A percentile compares a stretch with the other conserved stretches of the same genome.
phyloP scores from a whole-genome alignment of 2,113 vertebrate species.

The Salminus brasiliensis region DNA sequence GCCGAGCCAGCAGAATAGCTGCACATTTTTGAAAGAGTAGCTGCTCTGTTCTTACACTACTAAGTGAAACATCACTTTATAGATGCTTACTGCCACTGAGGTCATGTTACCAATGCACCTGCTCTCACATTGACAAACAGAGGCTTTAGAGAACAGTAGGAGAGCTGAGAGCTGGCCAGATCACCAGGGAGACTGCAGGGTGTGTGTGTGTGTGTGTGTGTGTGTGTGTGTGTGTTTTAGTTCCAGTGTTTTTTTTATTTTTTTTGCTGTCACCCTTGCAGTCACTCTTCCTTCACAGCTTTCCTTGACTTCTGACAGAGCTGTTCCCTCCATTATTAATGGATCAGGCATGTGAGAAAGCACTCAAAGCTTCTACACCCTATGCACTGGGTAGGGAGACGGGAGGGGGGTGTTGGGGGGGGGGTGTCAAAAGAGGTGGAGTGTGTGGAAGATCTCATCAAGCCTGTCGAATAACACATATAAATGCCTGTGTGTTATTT shows the following conservation, averaged over 20 bases:
- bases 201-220: neutral
- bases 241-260: neutral
- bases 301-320: constrained; percentile 32
- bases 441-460: neutral
- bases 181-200: neutral
- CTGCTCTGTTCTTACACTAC: constrained; percentile 25
- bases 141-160: constrained; percentile 15
- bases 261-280: constrained; percentile 2
- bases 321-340: constrained; percentile 70
- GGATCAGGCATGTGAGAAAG: constrained; percentile 52
- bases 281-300: constrained; percentile 20
- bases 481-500: constrained; percentile 18
- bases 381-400: constrained; percentile 25
- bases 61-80: constrained; percentile 33
- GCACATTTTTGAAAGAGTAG: constrained; percentile 20
- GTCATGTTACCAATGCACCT: constrained; percentile 39
- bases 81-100: constrained; percentile 28
- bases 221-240: neutral
- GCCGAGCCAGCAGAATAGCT: neutral
- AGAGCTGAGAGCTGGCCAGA: constrained; percentile 6
- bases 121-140: constrained; percentile 33
- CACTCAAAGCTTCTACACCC: constrained; percentile 58
- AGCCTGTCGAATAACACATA: constrained; percentile 31
- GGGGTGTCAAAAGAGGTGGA: neutral
- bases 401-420: neutral